Evolutionary conservation across 2,888 invertebrate species (phyloP).

Genomic region (Drosophila lutescens): DNA sequence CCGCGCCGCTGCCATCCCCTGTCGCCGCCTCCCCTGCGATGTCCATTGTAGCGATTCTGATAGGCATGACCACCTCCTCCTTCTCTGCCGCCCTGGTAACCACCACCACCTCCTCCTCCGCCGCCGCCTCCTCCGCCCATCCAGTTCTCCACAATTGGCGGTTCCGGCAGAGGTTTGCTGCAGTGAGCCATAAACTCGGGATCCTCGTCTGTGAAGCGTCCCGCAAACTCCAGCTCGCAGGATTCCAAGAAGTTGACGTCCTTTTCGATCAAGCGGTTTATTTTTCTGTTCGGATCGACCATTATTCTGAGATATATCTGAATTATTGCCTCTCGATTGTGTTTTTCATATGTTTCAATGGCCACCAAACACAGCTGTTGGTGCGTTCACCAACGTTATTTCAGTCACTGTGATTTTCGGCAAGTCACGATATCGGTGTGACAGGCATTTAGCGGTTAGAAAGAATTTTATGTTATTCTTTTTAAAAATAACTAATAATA

Average conservation of each 20-base stretch:
- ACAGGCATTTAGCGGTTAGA: too few species aligned
- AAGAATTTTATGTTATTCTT: too few species aligned
- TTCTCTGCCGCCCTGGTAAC: slow-evolving; percentile 29
- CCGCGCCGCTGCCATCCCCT: slow-evolving; percentile 54
- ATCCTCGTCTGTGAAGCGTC: slow-evolving; percentile 88
- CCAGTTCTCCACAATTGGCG: slow-evolving; percentile 88
- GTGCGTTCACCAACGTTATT: background rate
- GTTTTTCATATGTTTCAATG: slow-evolving; percentile 4
- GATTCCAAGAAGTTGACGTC: slow-evolving; percentile 87
- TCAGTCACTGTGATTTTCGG: background rate
- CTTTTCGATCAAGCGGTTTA: slow-evolving; percentile 85
- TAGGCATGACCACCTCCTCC: slow-evolving; percentile 44
- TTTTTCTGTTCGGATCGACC: slow-evolving; percentile 85
- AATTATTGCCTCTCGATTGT: background rate
- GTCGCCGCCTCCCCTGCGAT: slow-evolving; percentile 35
- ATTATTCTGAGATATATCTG: slow-evolving; percentile 55
- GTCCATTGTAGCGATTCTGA: slow-evolving; percentile 56
- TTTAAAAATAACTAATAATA: too few species aligned
- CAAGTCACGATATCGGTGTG: slow-evolving; percentile 1
- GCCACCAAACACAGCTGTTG: slow-evolving; percentile 2
- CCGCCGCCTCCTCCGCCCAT: slow-evolving; percentile 48
- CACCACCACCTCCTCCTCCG: slow-evolving; percentile 27
- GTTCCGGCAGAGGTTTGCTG: slow-evolving; percentile 84
- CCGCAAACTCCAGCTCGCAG: slow-evolving; percentile 87
- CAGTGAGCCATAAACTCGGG: slow-evolving; percentile 86